Percentiles rank a stretch among this genome's conserved stretches.
Evolutionary conservation across 1,140 invertebrate species (phyloP).

Genomic region (Amphibalanus amphitrite): DNA sequence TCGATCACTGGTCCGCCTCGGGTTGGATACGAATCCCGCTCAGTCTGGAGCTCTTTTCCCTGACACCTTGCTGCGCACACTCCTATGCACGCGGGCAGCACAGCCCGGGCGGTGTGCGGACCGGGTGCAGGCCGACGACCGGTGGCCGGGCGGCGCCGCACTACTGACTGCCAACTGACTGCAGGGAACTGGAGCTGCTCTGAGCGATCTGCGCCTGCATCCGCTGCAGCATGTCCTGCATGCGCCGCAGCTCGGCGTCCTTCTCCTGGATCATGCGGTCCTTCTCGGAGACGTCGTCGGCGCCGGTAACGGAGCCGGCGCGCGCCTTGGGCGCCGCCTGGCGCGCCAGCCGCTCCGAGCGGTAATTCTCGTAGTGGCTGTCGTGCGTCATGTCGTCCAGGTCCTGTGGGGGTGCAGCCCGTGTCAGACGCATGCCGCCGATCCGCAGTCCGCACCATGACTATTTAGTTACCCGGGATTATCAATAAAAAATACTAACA

Average conservation of each 20-base stretch:
- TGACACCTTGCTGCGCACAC: too few species aligned
- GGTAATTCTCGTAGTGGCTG: conserved; percentile 39
- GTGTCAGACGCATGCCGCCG: neutral
- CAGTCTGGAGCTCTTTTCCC: too few species aligned
- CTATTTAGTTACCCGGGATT: neutral
- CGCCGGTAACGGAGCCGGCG: conserved; percentile 23
- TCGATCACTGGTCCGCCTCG: too few species aligned
- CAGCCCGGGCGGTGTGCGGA: too few species aligned
- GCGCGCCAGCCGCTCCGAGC: conserved; percentile 24
- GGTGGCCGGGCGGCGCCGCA: neutral
- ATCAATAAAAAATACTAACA: neutral
- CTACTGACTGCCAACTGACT: neutral
- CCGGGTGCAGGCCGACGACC: too few species aligned
- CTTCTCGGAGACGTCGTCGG: conserved; percentile 14
- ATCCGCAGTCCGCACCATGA: too few species aligned
- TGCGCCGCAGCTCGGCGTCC: conserved; percentile 53
- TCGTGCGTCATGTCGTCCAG: conserved; percentile 36
- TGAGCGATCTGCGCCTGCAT: conserved; percentile 82
- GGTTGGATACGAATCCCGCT: too few species aligned
- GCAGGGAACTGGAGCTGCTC: conserved; percentile 12
- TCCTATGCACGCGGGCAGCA: too few species aligned
- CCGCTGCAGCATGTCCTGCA: conserved; percentile 90
- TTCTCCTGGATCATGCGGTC: conserved; percentile 22
- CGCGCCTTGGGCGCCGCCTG: conserved; percentile 2
- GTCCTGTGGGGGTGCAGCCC: conserved; percentile 23